phyloP scores from a whole-genome alignment of 2,113 vertebrate genomes.

The Tychaedon coryphoeus region DNA sequence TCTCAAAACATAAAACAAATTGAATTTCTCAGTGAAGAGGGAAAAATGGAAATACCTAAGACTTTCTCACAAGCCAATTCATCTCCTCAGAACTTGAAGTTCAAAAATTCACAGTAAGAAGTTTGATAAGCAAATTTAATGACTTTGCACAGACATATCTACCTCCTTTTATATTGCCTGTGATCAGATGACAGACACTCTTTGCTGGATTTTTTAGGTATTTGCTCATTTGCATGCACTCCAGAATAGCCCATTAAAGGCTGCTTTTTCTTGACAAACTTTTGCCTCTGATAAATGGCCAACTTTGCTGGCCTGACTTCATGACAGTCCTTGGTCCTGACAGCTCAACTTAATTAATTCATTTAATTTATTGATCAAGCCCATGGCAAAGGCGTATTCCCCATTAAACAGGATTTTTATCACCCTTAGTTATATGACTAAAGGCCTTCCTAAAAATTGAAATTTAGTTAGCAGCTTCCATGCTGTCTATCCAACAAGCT shows the following conservation, averaged over 20 bases:
- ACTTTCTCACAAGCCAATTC: not conserved
- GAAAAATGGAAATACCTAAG: not conserved
- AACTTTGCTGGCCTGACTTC: constrained; percentile 29
- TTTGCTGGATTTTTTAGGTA: constrained; percentile 15
- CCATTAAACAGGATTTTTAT: constrained; percentile 72
- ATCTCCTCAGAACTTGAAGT: constrained; percentile 3
- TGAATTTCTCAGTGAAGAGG: constrained; percentile 1
- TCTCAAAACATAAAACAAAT: constrained; percentile 6
- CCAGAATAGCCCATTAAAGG: constrained; percentile 56
- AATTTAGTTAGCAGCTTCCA: constrained; percentile 71
- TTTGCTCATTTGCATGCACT: constrained; percentile 64
- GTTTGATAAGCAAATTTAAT: constrained; percentile 21
- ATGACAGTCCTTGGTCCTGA: constrained; percentile 64
- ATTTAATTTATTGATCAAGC: constrained; percentile 77
- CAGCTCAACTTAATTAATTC: constrained; percentile 76
- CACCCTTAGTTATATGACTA: constrained; percentile 64
- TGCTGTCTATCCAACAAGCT: constrained; percentile 56
- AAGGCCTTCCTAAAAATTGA: constrained; percentile 69
- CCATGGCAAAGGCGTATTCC: constrained; percentile 59
- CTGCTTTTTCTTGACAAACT: constrained; percentile 46
- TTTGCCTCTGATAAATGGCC: constrained; percentile 66
- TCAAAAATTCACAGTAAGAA: constrained; percentile 11
- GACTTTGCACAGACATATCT: not conserved
- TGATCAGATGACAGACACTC: constrained; percentile 8
- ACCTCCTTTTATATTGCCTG: constrained; percentile 28